phyloP scores from a whole-genome alignment of 2,888 invertebrate genomes.

The Mythimna albipuncta region DNA sequence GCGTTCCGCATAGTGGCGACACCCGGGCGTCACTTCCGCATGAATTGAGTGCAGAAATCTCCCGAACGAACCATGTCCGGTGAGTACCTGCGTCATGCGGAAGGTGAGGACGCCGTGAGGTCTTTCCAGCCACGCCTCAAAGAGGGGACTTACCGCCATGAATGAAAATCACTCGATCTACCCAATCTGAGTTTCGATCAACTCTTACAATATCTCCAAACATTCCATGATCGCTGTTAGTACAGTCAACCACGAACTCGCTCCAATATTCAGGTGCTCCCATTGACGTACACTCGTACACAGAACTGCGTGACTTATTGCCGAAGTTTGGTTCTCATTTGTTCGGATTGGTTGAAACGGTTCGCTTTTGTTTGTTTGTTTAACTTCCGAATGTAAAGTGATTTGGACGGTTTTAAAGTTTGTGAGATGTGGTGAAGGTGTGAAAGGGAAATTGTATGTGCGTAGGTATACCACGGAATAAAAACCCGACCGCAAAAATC shows the following conservation, averaged over 20 bases:
- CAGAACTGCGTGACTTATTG: slow-evolving; percentile 61
- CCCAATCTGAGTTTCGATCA: no score
- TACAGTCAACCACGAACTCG: slow-evolving; percentile 42
- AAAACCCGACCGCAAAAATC: no score
- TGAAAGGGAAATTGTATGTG: not conserved
- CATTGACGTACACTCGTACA: slow-evolving; percentile 47
- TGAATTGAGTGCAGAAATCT: no score
- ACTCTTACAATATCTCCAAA: slow-evolving; percentile 15
- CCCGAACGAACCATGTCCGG: no score
- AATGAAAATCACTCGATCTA: not conserved
- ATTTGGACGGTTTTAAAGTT: slow-evolving; percentile 44
- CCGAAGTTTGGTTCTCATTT: slow-evolving; percentile 55
- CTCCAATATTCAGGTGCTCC: slow-evolving; percentile 44
- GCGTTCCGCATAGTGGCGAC: no score
- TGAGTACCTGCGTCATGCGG: no score
- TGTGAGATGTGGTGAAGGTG: not conserved
- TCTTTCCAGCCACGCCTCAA: no score
- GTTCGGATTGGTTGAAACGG: slow-evolving; percentile 40
- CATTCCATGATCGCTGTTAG: slow-evolving; percentile 7
- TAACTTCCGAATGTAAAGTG: slow-evolving; percentile 43
- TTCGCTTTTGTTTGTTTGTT: slow-evolving; percentile 39
- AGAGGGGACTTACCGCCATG: no score
- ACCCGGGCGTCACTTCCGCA: no score
- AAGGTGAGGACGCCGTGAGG: no score
- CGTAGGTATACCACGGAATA: no score